A percentile compares a stretch with the other conserved stretches of the same genome.
Evolutionary conservation across 2,113 vertebrate species (phyloP).

Genomic region (Grammomys surdaster): DNA sequence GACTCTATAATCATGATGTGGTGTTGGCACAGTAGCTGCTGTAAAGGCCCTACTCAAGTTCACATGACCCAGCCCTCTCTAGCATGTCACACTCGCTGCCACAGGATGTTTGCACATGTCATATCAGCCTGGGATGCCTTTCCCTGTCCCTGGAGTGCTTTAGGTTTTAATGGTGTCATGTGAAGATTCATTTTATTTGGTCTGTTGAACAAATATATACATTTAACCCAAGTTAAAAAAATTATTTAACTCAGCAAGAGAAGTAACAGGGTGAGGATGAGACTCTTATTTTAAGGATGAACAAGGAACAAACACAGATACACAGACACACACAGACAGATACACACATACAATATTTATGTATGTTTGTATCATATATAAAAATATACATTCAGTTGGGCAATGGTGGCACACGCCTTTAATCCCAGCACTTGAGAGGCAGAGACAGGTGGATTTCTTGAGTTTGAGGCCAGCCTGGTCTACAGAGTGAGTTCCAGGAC

Average conservation of each 20-base stretch:
- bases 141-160: not conserved
- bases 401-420: too few relatives aligned
- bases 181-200: not conserved
- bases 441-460: too few relatives aligned
- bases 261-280: constrained; percentile 6
- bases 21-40: not conserved
- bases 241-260: constrained; percentile 37
- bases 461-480: too few relatives aligned
- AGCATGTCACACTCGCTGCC: not conserved
- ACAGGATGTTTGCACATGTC: not conserved
- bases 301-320: not conserved
- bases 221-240: not conserved
- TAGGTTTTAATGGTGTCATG: not conserved
- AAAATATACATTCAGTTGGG: too few relatives aligned
- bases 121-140: not conserved
- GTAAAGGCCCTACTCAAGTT: not conserved
- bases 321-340: not conserved
- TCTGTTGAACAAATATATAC: constrained; percentile 16
- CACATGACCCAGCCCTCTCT: not conserved
- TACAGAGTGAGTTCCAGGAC: too few relatives aligned
- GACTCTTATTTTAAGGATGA: constrained; percentile 25
- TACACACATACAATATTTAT: not conserved
- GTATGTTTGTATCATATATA: not conserved
- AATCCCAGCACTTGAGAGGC: too few relatives aligned
- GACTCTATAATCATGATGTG: not conserved